Evolutionary conservation across 2,797 vertebrate genomes (phyloP).

Genomic region (Staurois parvus): DNA sequence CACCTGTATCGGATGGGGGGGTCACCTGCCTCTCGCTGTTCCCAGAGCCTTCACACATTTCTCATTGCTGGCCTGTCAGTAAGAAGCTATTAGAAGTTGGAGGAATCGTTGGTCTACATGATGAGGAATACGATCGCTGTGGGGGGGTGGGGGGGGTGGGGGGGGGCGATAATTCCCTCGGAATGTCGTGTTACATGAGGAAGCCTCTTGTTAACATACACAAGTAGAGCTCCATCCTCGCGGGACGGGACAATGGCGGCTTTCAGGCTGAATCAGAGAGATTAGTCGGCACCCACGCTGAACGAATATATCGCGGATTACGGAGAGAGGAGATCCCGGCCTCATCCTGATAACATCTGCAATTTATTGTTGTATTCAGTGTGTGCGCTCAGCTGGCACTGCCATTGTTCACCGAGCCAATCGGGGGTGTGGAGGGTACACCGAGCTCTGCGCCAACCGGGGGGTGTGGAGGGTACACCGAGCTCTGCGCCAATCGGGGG

Average conservation of each 20-base stretch:
- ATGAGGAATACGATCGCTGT: constrained; percentile 29
- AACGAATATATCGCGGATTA: neutral
- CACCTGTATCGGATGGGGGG: too few species aligned
- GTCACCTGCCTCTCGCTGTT: neutral
- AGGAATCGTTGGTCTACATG: constrained; percentile 6
- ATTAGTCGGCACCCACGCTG: neutral
- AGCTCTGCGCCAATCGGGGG: too few species aligned
- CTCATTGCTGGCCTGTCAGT: constrained; percentile 45
- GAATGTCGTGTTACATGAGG: constrained; percentile 42
- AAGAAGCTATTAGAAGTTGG: constrained; percentile 50
- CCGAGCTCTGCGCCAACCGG: neutral
- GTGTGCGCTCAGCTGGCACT: neutral
- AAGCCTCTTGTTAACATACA: constrained; percentile 36
- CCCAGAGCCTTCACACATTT: neutral
- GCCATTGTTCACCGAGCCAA: neutral
- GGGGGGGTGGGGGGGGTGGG: neutral
- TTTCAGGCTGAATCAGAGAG: neutral
- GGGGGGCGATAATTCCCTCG: constrained; percentile 36
- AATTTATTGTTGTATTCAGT: neutral
- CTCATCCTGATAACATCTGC: neutral
- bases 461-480: neutral
- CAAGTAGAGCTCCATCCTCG: neutral
- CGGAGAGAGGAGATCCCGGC: neutral
- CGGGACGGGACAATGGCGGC: neutral
- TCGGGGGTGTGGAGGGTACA: too few species aligned